Base-by-base conservation (phyloP, 2,888 invertebrate species). In the Mesopsocus fuscifrons region DNA sequence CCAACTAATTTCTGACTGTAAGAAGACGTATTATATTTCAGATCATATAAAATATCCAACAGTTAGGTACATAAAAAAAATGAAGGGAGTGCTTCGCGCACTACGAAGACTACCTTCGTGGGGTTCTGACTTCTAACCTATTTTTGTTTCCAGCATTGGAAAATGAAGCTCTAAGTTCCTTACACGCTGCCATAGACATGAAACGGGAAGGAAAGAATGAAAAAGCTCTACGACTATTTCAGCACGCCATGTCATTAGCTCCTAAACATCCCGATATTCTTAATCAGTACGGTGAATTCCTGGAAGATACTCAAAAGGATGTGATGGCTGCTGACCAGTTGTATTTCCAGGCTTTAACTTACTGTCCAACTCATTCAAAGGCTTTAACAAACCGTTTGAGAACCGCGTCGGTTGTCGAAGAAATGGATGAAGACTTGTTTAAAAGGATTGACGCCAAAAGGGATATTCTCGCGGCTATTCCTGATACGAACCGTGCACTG, bases 181-280 rank as follows among this genome's bases (percentile, higher is more conserved):
- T 92, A 43, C 77, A 82, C 50, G 73, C 88, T 35, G 92, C 91
- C 0, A 58, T 84, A 49, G 85, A 87, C 49, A 84, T 91, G 76
- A 78, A 80, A 55, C 67, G 71, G 42, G 64, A 72, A 31, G 88
- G 88, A 3, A 92, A 89, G 58, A 64, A 72, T 42, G 81, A 83
- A 43, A 91, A 89, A 62, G 91, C 92, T 1, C 63, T 78, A 30
- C 82, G 83, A 57, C 60, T 89, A 22, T 83, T 87, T 55, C 77
- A 89, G 61, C 94, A 95, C 62, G 94, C 94, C 0, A 72, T 85
- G 45, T 84, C 87, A 0, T 65, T 97, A 32, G 85, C 89, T 11
- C 95, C 95, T 0, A 74, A 78, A 52, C 85, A 95, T 63, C 84
- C 92, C 0, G 92, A 95, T 54, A 77, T 95, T 40, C 65, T 97